Conservation (phyloP, 2,113 vertebrate species). For the Meriones unguiculatus region DNA sequence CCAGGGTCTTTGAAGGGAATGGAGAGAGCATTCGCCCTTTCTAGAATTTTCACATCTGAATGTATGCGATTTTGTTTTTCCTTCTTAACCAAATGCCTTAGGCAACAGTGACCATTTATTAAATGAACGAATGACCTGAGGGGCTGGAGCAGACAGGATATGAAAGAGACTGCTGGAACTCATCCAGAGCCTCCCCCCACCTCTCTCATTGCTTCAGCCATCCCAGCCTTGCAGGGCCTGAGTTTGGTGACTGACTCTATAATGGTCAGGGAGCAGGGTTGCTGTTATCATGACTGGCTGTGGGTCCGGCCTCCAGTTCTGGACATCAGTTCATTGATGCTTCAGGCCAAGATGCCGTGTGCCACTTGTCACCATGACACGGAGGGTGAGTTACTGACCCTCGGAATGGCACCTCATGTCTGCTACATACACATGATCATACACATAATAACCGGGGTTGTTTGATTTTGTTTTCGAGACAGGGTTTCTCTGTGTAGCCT, state of each 20-base stretch:
- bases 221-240: neutral
- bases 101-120: neutral
- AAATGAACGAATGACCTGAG: rapidly evolving
- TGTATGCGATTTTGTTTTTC: neutral
- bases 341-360: neutral
- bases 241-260: neutral
- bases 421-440: neutral
- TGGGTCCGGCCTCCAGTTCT: neutral
- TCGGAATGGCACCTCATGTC: neutral
- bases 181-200: neutral
- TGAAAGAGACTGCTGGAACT: neutral
- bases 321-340: neutral
- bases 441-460: too few relatives aligned
- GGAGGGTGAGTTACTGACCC: rapidly evolving
- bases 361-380: neutral
- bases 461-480: too few relatives aligned
- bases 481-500: too few relatives aligned
- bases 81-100: neutral
- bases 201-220: neutral
- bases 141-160: rapidly evolving
- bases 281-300: rapidly evolving
- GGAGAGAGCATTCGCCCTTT: neutral
- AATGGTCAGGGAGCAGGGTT: neutral
- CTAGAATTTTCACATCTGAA: neutral
- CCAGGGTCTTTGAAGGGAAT: neutral